Evolutionary conservation across 2,113 vertebrate species (phyloP), one percentile per base, ranked within the genome.

Genomic region (Elanus axillaris): DNA sequence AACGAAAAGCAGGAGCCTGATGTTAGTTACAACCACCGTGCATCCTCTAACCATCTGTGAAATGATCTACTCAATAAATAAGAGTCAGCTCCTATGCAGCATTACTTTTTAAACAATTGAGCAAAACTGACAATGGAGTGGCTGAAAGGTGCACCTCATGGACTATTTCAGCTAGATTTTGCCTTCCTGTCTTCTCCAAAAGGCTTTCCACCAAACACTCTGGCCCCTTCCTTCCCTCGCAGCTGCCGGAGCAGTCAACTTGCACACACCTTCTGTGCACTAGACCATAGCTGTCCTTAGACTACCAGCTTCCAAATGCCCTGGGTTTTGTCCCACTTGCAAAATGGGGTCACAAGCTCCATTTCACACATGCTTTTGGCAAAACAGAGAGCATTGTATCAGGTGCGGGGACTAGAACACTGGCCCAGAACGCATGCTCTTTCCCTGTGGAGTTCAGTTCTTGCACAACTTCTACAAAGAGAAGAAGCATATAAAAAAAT

Each of bases 351-450:
- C 56, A 91, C 42, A 81, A 86, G 60, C 75, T 94, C 50, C 40
- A 62, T 45, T 86, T 86, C 38, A 60, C 42, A 68, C 7, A 29
- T 4, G 34, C 38, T 62, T 87, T 40, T 83, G 73, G 72, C 68
- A 53, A 55, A 95, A 75, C 10, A 94, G 62, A 75, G 48, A 5
- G 2, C 22, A 45, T 16, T 40, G 21, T 6, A 13, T 45, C 59
- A 52, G 36, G 26, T 21, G 36, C 89, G 55, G 45, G 60, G 50
- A 52, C 40, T 1, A 6, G 13, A 88, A 67, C 53, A 68, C 13
- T 0, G 0, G 18, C 29, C 43, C 56, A 29, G 42, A 72, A 74
- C 2, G 1, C 1, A 3, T 45, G 21, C 10, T 80, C 34, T 64
- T 85, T 90, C 43, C 36, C 45, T 1, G 11, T 5, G 22, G 62